These are phyloP conservation scores for Porites rus DNA, from an alignment of 92 coral and sea anemone species.

Conservation along the genomic window DNA sequence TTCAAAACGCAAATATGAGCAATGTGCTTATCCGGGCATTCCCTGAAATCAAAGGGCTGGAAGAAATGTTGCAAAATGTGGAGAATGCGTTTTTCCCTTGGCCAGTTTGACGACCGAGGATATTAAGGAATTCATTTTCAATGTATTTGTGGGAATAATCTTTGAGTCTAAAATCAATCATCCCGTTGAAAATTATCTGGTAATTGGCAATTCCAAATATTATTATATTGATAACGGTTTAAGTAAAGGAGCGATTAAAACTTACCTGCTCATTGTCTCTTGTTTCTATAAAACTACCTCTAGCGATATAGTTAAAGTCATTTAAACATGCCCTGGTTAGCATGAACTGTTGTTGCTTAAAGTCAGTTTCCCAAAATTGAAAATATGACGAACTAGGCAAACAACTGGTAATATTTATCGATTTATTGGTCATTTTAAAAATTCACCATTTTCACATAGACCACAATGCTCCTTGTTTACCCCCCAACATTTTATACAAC, in stretches of 20 bases:
- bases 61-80: conserved; percentile 26
- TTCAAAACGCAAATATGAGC: conserved; percentile 68
- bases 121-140: neutral
- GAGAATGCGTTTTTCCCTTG: conserved; percentile 89
- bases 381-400: too few relatives aligned
- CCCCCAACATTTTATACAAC: too few relatives aligned
- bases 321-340: neutral
- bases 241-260: neutral
- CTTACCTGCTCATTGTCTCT: neutral
- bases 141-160: neutral
- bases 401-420: too few relatives aligned
- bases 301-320: too few relatives aligned
- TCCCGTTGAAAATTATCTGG: neutral
- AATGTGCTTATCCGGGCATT: conserved; percentile 70
- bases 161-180: neutral
- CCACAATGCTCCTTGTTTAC: too few relatives aligned
- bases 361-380: too few relatives aligned
- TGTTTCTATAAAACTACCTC: neutral
- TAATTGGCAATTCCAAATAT: neutral
- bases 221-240: neutral
- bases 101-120: conserved; percentile 1
- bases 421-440: too few relatives aligned
- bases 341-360: too few relatives aligned
- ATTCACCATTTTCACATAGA: too few relatives aligned
- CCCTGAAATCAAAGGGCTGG: conserved; percentile 60